Conservation (phyloP, 2,797 vertebrate species). For the Pogonophryne albipinna region DNA sequence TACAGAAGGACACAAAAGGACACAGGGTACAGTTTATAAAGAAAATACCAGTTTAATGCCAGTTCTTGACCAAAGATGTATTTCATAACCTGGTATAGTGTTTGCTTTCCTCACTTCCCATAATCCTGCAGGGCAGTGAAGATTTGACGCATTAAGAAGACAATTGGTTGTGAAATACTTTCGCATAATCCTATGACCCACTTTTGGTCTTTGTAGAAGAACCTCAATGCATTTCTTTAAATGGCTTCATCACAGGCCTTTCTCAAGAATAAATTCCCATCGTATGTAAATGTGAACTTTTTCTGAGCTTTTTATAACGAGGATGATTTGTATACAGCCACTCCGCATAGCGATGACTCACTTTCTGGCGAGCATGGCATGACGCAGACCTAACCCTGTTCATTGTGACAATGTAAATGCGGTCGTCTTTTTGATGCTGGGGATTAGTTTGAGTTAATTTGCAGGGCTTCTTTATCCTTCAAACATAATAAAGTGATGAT, state of each 20-base stretch:
- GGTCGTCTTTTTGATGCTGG: constrained; percentile 26
- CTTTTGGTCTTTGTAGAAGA: constrained; percentile 58
- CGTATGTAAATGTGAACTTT: constrained; percentile 59
- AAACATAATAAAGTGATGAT: constrained; percentile 50
- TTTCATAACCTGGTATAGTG: constrained; percentile 14
- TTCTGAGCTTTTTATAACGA: constrained; percentile 2
- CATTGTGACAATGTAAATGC: constrained; percentile 59
- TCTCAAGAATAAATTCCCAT: constrained; percentile 66
- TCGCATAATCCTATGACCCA: constrained; percentile 75
- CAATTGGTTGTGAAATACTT: constrained; percentile 71
- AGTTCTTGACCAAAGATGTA: constrained; percentile 11
- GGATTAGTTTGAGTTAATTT: constrained; percentile 42
- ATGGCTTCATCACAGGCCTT: constrained; percentile 50
- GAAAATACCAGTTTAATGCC: no score
- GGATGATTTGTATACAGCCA: constrained; percentile 38
- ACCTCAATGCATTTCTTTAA: constrained; percentile 56
- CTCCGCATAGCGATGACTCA: constrained; percentile 49
- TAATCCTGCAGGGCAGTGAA: constrained; percentile 57
- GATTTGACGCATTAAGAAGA: constrained; percentile 60
- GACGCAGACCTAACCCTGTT: constrained; percentile 41
- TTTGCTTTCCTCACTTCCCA: constrained; percentile 28
- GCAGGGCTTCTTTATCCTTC: constrained; percentile 7
- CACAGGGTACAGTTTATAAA: no score
- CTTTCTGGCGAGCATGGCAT: constrained; percentile 50
- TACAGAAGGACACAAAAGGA: no score